Evolutionary conservation across 2,113 vertebrate genomes (phyloP).

Genomic region (Ammodytes dubius): DNA sequence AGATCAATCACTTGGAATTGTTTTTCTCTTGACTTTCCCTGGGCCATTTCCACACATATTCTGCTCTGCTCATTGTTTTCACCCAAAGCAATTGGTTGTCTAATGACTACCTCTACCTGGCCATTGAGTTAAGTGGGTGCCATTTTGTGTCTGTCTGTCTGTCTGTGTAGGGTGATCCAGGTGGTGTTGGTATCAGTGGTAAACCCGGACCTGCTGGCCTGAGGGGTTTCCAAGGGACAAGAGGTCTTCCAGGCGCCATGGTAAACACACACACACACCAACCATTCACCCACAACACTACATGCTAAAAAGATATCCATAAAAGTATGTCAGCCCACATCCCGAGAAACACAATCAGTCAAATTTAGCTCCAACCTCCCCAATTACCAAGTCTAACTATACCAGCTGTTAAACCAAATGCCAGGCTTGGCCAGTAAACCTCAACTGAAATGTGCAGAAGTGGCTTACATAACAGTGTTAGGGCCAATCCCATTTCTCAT

Average conservation of each 20-base stretch:
- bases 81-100: conserved; percentile 14
- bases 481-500: too few species aligned
- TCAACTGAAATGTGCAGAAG: conserved; percentile 18
- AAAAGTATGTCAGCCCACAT: conserved; percentile 33
- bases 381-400: conserved; percentile 64
- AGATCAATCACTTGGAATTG: conserved; percentile 24
- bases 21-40: conserved; percentile 13
- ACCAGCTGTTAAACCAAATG: conserved; percentile 78
- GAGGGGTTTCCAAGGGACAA: conserved; percentile 93
- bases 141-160: conserved; percentile 30
- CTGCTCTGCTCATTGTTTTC: conserved; percentile 15
- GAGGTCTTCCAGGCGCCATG: conserved; percentile 94
- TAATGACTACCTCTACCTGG: background rate
- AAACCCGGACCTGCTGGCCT: conserved; percentile 94
- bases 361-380: conserved; percentile 53
- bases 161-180: conserved; percentile 92
- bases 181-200: conserved; percentile 90
- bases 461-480: conserved; percentile 10
- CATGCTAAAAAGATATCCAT: background rate
- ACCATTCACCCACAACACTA: conserved; percentile 21
- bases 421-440: conserved; percentile 53
- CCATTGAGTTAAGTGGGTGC: conserved; percentile 13
- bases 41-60: background rate
- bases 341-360: conserved; percentile 21
- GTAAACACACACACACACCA: conserved; percentile 80